Evolutionary conservation across 2,113 vertebrate genomes (phyloP), one percentile per base, ranked within the genome.

Genomic region (Tiliqua scincoides): DNA sequence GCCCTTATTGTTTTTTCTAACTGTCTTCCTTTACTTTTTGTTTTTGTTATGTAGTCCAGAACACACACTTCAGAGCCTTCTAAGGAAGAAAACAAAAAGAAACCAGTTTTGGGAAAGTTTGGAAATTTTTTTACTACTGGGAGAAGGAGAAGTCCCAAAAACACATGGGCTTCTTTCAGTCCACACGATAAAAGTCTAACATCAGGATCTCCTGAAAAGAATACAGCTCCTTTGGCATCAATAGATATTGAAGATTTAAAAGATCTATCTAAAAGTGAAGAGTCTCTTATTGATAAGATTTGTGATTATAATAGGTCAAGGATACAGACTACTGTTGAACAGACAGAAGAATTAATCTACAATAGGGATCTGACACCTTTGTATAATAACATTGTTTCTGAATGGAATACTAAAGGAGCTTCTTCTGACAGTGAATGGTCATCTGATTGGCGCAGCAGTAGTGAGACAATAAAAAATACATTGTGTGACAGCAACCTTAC

Each of bases 31-130:
- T 78, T 91, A 84, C 43, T 77, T 80, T 87, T 91, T 43, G 59
- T 72, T 61, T 4, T 61, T n/a, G n/a, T 88, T 85, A 92, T 94
- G 21, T 92, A 97, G 97, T 97, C 97, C 82, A 93, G 95, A 75
- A 95, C 95, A 54, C 96, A 95, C 37, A 90, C 95, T 74, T 88
- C 95, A 37, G 95, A 95, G 79, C 91, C 91, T 57, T 85, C 91
- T 15, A 95, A 93, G 91, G 97, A 97, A 89, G 97, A 97, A 83
- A 95, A 75, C 89, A 96, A 85, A 93, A 97, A 94, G 91, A 97
- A 97, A 85, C 96, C 97, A 0, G 97, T 97, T 89, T 93, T 97
- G 93, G 97, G 95, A 65, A 96, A 96, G 88, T 94, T 97, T 89
- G 96, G 97, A 87, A 95, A 94, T 61, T 84, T 97, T 14, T 97